These are phyloP conservation scores for Megalops cyprinoides DNA, from an alignment of 2,797 vertebrate species.

Conservation along the genomic window DNA sequence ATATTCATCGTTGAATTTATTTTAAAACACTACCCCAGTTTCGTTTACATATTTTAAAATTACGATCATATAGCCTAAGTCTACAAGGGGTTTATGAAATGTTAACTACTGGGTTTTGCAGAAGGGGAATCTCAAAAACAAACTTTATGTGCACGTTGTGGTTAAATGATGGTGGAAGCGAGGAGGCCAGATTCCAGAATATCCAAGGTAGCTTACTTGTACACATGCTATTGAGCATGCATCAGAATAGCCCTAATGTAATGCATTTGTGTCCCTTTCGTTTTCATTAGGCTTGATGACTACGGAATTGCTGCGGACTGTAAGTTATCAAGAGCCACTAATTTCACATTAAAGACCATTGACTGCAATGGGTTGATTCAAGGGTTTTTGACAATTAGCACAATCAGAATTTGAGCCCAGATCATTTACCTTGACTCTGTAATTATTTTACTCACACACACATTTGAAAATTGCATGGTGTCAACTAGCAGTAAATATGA, in stretches of 20 bases:
- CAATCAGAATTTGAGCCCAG: conserved; percentile 99
- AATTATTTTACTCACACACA: conserved; percentile 86
- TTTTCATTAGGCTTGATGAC: conserved; percentile 85
- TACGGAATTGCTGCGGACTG: conserved; percentile 93
- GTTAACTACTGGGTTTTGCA: conserved; percentile 69
- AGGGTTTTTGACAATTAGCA: conserved; percentile 99
- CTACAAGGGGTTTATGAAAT: not conserved
- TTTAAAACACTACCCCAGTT: not conserved
- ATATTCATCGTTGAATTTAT: no score
- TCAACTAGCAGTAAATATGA: conserved; percentile 68
- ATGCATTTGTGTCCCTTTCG: conserved; percentile 62
- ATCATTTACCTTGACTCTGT: conserved; percentile 98
- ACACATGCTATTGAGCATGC: conserved; percentile 54
- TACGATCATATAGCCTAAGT: not conserved
- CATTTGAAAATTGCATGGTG: conserved; percentile 72
- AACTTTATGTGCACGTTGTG: conserved; percentile 66
- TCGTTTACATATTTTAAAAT: not conserved
- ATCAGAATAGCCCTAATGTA: conserved; percentile 77
- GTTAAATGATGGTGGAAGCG: conserved; percentile 60
- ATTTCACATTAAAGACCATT: conserved; percentile 99
- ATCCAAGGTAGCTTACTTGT: conserved; percentile 70
- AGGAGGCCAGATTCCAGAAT: conserved; percentile 66
- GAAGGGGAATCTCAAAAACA: conserved; percentile 59
- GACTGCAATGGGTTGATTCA: conserved; percentile 98
- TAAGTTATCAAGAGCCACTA: conserved; percentile 99